Conservation (phyloP, 2,797 vertebrate species). For the Australoheros facetus region DNA sequence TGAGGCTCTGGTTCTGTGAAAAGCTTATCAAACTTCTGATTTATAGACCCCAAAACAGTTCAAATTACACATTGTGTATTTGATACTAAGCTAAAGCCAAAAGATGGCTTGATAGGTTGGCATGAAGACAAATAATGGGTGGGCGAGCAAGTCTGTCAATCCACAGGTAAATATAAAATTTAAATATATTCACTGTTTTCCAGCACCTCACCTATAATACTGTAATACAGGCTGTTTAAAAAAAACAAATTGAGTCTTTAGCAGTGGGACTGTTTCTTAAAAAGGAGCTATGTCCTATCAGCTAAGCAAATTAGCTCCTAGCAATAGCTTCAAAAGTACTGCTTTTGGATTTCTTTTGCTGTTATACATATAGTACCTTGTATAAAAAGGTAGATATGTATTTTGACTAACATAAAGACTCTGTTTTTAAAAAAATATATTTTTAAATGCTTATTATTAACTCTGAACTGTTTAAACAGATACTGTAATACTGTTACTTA, state of each 20-base stretch:
- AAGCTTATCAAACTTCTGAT: neutral
- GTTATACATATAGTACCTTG: neutral
- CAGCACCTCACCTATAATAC: neutral
- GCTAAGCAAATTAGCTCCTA: neutral
- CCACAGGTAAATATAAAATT: neutral
- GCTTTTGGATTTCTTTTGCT: neutral
- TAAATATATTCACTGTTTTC: neutral
- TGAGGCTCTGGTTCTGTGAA: neutral
- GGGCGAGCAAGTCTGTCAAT: neutral
- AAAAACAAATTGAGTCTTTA: neutral
- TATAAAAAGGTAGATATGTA: neutral
- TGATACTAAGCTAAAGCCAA: neutral
- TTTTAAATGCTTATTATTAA: no score
- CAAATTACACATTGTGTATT: neutral
- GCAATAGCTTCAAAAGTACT: neutral
- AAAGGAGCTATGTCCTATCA: neutral
- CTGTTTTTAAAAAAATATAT: no score
- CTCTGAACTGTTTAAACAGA: neutral
- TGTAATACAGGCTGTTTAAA: neutral
- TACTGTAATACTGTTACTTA: neutral
- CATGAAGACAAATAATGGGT: neutral
- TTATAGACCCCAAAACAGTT: neutral
- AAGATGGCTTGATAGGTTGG: neutral
- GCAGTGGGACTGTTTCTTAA: neutral
- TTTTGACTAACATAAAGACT: no score